phyloP scores from a whole-genome alignment of 2,888 invertebrate genomes.

The Pandemis heparana region DNA sequence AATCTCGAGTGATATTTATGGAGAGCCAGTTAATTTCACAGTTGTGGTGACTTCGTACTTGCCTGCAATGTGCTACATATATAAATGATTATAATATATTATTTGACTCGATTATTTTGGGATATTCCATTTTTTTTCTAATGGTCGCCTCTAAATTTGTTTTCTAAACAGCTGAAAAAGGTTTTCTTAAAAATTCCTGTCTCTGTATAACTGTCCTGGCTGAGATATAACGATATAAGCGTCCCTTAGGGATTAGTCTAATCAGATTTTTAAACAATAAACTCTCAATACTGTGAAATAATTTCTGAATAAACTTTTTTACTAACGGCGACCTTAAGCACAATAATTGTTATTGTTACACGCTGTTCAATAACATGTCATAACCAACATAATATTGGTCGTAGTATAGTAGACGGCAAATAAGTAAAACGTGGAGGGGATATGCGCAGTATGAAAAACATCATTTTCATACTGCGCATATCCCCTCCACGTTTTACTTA shows the following conservation, averaged over 20 bases:
- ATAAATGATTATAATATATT: not conserved
- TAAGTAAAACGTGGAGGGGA: too few species aligned
- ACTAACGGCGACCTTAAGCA: not conserved
- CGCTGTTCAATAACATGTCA: not conserved
- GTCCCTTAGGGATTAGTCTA: not conserved
- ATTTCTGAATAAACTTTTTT: not conserved
- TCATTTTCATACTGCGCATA: too few species aligned
- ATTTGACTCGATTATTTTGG: not conserved
- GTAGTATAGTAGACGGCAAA: too few species aligned
- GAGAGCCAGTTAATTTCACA: conserved; percentile 17
- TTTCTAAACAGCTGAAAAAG: not conserved
- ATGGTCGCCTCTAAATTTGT: not conserved
- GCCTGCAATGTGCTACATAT: not conserved
- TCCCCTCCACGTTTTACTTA: too few species aligned
- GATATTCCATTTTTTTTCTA: not conserved
- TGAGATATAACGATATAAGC: not conserved
- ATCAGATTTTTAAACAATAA: not conserved
- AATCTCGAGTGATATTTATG: conserved; percentile 59
- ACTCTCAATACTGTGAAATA: not conserved
- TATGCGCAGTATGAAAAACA: too few species aligned
- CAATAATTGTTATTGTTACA: not conserved
- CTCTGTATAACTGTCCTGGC: not conserved
- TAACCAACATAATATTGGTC: not conserved
- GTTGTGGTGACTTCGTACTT: not conserved
- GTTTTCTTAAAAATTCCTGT: too few species aligned